Conservation (phyloP, 2,888 invertebrate genomes). For the Stegana nigrithorax region DNA sequence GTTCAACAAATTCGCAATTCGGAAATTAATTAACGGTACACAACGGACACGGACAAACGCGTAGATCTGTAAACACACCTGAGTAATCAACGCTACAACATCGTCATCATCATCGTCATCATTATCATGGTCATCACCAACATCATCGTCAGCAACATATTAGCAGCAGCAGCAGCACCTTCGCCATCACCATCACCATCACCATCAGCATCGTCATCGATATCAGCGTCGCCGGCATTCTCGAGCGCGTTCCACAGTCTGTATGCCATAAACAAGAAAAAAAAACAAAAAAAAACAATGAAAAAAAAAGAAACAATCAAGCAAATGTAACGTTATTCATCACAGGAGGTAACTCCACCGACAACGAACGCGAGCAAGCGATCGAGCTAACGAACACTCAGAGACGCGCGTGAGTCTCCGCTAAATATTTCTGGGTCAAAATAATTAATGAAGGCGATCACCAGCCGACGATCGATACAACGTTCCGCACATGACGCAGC, state of each 20-base stretch:
- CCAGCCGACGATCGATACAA: neutral
- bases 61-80: conserved; percentile 8
- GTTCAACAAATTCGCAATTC: conserved; percentile 13
- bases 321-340: conserved; percentile 60
- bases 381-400: neutral
- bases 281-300: too few species aligned
- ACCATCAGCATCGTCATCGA: too few species aligned
- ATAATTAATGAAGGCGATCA: conserved; percentile 53
- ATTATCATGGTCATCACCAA: too few species aligned
- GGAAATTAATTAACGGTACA: conserved; percentile 16
- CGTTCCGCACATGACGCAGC: neutral
- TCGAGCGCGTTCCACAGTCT: too few species aligned
- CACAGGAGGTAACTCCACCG: conserved; percentile 55
- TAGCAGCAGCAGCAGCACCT: too few species aligned
- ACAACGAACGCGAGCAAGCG: neutral
- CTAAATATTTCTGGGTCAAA: conserved; percentile 50
- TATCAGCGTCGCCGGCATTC: too few species aligned
- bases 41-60: neutral
- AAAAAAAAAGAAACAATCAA: too few species aligned
- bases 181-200: too few species aligned
- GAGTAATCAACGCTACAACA: conserved; percentile 9
- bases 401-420: conserved; percentile 1
- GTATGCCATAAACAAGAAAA: too few species aligned
- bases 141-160: too few species aligned
- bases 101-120: too few species aligned